These are phyloP conservation scores for Gastrophysa polygoni DNA, from an alignment of 2,888 invertebrate species.

Conservation along the genomic window DNA sequence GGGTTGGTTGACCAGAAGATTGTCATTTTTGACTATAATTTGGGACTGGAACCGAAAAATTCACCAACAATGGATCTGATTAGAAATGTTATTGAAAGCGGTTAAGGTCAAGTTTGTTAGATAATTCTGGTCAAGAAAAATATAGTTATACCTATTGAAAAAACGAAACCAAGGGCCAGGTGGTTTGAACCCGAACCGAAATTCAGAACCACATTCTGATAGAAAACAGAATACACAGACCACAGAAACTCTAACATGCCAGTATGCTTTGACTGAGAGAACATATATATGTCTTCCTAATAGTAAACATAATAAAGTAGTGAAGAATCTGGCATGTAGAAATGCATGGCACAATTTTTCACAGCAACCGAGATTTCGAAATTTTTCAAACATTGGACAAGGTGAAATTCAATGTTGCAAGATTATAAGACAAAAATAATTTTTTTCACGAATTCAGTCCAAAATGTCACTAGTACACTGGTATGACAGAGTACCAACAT, in stretches of 20 bases:
- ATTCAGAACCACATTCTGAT: conserved; percentile 32
- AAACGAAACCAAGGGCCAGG: conserved; percentile 52
- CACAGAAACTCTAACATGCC: conserved; percentile 12
- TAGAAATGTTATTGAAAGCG: conserved; percentile 12
- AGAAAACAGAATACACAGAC: conserved; percentile 21
- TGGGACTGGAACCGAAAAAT: conserved; percentile 56
- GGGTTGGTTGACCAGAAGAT: conserved; percentile 37
- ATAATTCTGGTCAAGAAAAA: conserved; percentile 16
- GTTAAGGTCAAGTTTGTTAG: conserved; percentile 24
- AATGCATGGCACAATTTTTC: too few relatives aligned
- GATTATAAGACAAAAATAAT: too few relatives aligned
- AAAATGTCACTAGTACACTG: too few relatives aligned
- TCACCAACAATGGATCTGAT: conserved; percentile 19
- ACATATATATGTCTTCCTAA: too few relatives aligned
- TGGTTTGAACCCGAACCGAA: conserved; percentile 58
- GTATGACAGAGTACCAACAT: too few relatives aligned
- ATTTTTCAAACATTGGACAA: too few relatives aligned
- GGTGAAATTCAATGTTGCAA: too few relatives aligned
- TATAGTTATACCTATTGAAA: conserved; percentile 32
- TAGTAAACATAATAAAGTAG: too few relatives aligned
- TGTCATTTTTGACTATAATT: conserved; percentile 41
- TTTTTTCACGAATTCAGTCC: too few relatives aligned
- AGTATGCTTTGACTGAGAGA: too few relatives aligned
- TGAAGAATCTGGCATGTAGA: too few relatives aligned
- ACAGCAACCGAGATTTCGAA: too few relatives aligned